A percentile compares a stretch with the other conserved stretches of the same genome.
Conservation (phyloP, 2,888 invertebrate genomes). For the Phaedon cochleariae region DNA sequence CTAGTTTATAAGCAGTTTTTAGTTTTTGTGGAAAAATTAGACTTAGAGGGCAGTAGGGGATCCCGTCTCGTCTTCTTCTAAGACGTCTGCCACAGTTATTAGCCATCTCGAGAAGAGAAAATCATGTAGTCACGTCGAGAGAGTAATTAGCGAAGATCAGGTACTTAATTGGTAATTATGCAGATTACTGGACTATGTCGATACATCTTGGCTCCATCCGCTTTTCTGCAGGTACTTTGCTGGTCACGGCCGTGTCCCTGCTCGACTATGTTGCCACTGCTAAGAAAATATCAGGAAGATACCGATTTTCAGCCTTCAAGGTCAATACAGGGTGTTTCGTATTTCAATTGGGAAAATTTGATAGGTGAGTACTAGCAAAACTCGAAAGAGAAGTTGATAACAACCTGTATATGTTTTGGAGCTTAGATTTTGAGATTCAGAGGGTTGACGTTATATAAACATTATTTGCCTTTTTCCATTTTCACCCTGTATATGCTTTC, state of each 20-base stretch:
- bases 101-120: not conserved
- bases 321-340: too few species aligned
- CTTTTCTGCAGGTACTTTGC: constrained; percentile 19
- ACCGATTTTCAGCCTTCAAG: too few species aligned
- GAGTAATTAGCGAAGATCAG: constrained; percentile 31
- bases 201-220: constrained; percentile 32
- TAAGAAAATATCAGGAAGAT: not conserved
- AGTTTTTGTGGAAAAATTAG: too few species aligned
- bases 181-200: constrained; percentile 34
- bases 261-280: not conserved
- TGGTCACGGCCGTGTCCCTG: constrained; percentile 21
- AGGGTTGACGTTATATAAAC: too few species aligned
- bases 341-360: too few species aligned
- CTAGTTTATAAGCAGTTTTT: too few species aligned
- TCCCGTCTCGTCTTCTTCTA: constrained; percentile 26
- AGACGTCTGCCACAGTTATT: not conserved
- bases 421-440: too few species aligned
- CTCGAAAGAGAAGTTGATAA: too few species aligned
- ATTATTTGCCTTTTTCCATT: too few species aligned
- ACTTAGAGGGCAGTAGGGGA: constrained; percentile 21
- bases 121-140: constrained; percentile 13
- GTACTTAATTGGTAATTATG: constrained; percentile 29
- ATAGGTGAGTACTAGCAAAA: too few species aligned
- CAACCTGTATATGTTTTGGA: too few species aligned
- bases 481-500: too few species aligned